These are phyloP conservation scores for Xanthorhoe designata DNA, from an alignment of 2,888 invertebrate genomes.

Conservation along the genomic window DNA sequence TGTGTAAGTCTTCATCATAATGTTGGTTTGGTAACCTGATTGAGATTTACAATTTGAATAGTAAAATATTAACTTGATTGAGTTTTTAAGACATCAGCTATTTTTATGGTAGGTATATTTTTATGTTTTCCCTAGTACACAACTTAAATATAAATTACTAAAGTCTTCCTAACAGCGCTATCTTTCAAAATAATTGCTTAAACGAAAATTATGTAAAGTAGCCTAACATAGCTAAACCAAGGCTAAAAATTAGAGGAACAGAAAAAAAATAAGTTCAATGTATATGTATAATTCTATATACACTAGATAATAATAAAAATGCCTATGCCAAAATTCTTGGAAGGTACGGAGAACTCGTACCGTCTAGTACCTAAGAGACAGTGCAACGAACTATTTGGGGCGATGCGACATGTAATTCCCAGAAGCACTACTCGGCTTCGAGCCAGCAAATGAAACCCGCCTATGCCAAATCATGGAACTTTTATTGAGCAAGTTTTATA, in stretches of 20 bases:
- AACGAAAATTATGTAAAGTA: too few species aligned
- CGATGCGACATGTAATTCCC: slow-evolving; percentile 66
- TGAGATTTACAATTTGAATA: neutral
- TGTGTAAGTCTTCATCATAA: slow-evolving; percentile 18
- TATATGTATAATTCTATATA: too few species aligned
- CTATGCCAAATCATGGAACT: slow-evolving; percentile 42
- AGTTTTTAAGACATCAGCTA: neutral
- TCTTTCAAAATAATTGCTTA: too few species aligned
- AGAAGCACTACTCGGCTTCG: slow-evolving; percentile 61
- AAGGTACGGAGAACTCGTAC: slow-evolving; percentile 4
- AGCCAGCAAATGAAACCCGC: slow-evolving; percentile 49
- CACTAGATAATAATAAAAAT: neutral
- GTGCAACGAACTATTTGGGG: slow-evolving; percentile 76
- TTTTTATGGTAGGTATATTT: too few species aligned
- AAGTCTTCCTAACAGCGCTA: too few species aligned
- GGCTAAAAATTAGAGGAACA: too few species aligned
- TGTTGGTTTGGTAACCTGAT: neutral
- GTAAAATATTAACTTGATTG: neutral
- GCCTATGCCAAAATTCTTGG: neutral
- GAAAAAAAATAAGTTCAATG: too few species aligned
- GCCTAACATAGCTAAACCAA: too few species aligned
- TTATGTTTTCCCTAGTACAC: too few species aligned
- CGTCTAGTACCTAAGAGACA: slow-evolving; percentile 43
- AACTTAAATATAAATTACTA: too few species aligned
- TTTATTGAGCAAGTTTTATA: slow-evolving; percentile 38